Conservation (phyloP, 2,888 invertebrate genomes). For the Harpalus rubripes region DNA sequence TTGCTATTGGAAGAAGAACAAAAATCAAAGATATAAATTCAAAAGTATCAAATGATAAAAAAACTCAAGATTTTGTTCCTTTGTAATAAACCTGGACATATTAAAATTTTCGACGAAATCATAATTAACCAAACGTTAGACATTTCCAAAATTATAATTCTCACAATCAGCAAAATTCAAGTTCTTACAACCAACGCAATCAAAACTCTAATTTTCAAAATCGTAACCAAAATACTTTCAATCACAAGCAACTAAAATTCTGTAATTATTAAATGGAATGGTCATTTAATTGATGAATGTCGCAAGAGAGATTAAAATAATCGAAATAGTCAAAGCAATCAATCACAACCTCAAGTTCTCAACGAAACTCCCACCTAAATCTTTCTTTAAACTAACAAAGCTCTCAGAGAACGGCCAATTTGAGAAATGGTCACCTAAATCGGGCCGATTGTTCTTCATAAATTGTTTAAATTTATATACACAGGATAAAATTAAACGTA, state of each 20-base stretch:
- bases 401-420: not conserved
- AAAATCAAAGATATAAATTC: too few relatives aligned
- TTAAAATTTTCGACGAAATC: not conserved
- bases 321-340: not conserved
- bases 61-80: not conserved
- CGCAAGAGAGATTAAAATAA: conserved; percentile 7
- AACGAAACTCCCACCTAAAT: not conserved
- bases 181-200: not conserved
- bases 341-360: not conserved
- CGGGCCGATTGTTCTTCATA: not conserved
- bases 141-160: not conserved
- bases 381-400: not conserved
- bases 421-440: not conserved
- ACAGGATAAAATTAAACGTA: too few relatives aligned
- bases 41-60: not conserved
- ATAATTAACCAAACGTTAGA: not conserved
- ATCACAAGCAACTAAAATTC: not conserved
- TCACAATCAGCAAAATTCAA: not conserved
- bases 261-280: not conserved
- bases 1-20: too few relatives aligned
- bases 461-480: not conserved
- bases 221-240: not conserved
- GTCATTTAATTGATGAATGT: not conserved
- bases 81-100: conserved; percentile 14
- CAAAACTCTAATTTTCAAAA: not conserved